These are phyloP conservation scores for Bombus picipes DNA, from an alignment of 1,140 invertebrate species.

Conservation along the genomic window DNA sequence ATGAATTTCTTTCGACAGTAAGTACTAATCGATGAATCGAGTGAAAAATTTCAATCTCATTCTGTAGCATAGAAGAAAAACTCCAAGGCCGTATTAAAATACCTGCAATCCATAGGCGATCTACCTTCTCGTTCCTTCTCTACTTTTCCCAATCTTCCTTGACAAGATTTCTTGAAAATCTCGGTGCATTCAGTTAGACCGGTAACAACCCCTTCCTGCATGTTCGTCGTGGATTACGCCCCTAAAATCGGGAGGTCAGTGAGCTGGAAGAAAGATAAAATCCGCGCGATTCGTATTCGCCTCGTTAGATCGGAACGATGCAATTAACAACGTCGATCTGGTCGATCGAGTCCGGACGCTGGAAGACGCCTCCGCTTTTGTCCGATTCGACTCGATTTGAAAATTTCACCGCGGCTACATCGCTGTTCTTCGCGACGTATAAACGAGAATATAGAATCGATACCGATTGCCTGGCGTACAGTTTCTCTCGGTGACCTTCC, in stretches of 20 bases:
- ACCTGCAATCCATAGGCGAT: too few relatives aligned
- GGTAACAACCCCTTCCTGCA: neutral
- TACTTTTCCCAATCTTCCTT: too few relatives aligned
- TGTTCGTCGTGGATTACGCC: neutral
- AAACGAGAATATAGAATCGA: neutral
- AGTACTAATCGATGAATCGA: too few relatives aligned
- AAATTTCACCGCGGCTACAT: conserved; percentile 6
- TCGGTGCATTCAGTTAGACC: neutral
- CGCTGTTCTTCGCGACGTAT: neutral
- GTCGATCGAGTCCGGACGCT: conserved; percentile 13
- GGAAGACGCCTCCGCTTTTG: neutral
- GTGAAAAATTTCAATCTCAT: too few relatives aligned
- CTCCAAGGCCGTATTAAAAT: too few relatives aligned
- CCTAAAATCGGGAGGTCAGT: conserved; percentile 15
- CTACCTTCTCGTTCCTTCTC: too few relatives aligned
- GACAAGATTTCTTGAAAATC: neutral
- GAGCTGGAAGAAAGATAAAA: conserved; percentile 41
- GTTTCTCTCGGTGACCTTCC: too few relatives aligned
- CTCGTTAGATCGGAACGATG: conserved; percentile 49
- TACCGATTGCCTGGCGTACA: neutral
- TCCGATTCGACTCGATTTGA: conserved; percentile 41
- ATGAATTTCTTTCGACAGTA: too few relatives aligned
- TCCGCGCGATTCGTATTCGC: neutral
- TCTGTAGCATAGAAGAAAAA: too few relatives aligned
- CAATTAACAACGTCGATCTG: conserved; percentile 39